Base-by-base conservation (phyloP, 2,888 invertebrate genomes). In the Tridacna crocea region DNA sequence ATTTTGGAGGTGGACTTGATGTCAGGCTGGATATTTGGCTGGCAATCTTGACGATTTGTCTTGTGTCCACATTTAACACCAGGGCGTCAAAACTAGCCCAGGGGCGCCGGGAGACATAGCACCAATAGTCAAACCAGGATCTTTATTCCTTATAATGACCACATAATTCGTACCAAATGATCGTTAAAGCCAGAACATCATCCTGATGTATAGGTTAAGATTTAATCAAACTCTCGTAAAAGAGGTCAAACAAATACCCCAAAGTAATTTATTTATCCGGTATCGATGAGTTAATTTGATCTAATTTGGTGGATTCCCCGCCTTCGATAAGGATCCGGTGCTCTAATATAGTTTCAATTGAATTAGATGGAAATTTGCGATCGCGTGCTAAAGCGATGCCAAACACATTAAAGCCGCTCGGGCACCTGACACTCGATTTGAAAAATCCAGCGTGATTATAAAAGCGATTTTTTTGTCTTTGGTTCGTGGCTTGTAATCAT, bases 291-390 rank as follows among this genome's bases (percentile, higher is more conserved):
- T 77, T 86, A 84, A 86, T 86, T 83, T 80, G 80, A 51, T 72
- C 80, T 79, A 86, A 84, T 86, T 84, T 72, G 86, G 27, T 15
- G 22, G n/a, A 73, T 77, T 84, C 78, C 58, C 74, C 86, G 75
- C 83, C 80, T 66, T 51, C 75, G 70, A 68, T 60, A 70, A 24
- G 75, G 66, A 74, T 78, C 77, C 80, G 78, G 84, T 84, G 80
- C 77, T 82, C 77, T 75, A 78, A 82, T 86, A 84, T 75, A 65
- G 75, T 63, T 78, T 77, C 72, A 78, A 86, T 82, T 84, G 80
- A 77, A 84, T 84, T 84, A 86, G 63, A 79, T 70, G 72, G 78
- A 77, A 79, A 81, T 80, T 84, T 73, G 73, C 68, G 77, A 72
- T 74, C 68, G 60, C 66, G 46, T 24, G 47, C 47, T 36, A 46